Evolutionary conservation across 2,888 invertebrate species (phyloP).

Genomic region (Calliscelio sp.): DNA sequence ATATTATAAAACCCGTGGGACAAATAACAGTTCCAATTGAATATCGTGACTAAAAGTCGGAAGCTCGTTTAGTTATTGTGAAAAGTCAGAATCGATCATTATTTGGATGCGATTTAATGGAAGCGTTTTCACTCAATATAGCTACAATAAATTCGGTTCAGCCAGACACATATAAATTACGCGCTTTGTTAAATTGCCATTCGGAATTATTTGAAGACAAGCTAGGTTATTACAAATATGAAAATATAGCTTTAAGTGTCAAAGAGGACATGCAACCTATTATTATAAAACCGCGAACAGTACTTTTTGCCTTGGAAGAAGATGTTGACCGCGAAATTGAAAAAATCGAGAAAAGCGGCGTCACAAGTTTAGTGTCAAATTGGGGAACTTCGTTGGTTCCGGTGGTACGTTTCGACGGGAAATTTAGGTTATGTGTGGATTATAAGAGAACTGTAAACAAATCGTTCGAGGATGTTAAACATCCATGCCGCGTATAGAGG

Average conservation of each 20-base stretch:
- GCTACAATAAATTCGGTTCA: background rate
- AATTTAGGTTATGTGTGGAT: constrained; percentile 74
- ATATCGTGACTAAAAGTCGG: constrained; percentile 34
- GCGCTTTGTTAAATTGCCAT: background rate
- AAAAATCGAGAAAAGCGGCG: constrained; percentile 46
- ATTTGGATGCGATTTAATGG: constrained; percentile 71
- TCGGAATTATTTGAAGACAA: constrained; percentile 50
- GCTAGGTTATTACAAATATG: constrained; percentile 65
- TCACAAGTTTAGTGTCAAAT: constrained; percentile 28
- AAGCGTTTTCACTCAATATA: background rate
- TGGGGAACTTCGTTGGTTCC: constrained; percentile 74
- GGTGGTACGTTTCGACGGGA: constrained; percentile 6
- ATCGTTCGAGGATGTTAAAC: constrained; percentile 74
- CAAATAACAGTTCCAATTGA: constrained; percentile 61
- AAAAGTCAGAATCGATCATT: constrained; percentile 55
- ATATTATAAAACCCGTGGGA: constrained; percentile 50
- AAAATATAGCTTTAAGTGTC: constrained; percentile 60
- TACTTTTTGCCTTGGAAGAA: constrained; percentile 66
- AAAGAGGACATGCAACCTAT: constrained; percentile 49
- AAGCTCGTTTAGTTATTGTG: constrained; percentile 51
- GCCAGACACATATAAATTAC: background rate
- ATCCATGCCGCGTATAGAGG: constrained; percentile 64
- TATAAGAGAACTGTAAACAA: constrained; percentile 79
- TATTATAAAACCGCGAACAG: constrained; percentile 61
- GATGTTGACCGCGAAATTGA: constrained; percentile 55